phyloP scores from a whole-genome alignment of 2,888 invertebrate species.

The Lepidochitona cinerea region DNA sequence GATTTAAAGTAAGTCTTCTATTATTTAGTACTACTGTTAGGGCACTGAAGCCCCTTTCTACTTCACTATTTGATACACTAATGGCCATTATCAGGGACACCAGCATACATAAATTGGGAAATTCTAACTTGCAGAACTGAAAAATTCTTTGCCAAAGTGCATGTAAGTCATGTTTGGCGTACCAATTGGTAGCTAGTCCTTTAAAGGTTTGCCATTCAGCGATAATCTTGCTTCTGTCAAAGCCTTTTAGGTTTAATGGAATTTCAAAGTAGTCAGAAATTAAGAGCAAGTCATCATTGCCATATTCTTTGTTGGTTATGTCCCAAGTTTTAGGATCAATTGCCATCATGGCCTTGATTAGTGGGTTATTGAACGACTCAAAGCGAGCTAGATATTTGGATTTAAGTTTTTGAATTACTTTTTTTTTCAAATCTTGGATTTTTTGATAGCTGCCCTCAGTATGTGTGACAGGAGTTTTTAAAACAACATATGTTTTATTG shows the following conservation, averaged over 20 bases:
- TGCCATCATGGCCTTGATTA: neutral
- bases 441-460: neutral
- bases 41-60: conserved; percentile 6
- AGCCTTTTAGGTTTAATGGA: neutral
- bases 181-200: neutral
- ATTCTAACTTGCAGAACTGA: neutral
- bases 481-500: neutral
- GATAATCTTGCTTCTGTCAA: neutral
- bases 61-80: neutral
- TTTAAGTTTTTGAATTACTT: neutral
- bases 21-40: conserved; percentile 7
- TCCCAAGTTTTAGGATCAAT: neutral
- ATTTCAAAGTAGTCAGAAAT: neutral
- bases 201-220: conserved; percentile 1
- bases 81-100: neutral
- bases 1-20: neutral
- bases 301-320: neutral
- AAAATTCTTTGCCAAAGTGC: conserved; percentile 2
- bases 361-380: neutral
- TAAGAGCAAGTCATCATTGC: neutral
- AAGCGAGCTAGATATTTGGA: neutral
- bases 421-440: neutral
- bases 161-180: neutral
- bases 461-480: neutral
- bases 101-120: conserved; percentile 6